Conservation (phyloP, 2,797 vertebrate species). For the Alca torda region DNA sequence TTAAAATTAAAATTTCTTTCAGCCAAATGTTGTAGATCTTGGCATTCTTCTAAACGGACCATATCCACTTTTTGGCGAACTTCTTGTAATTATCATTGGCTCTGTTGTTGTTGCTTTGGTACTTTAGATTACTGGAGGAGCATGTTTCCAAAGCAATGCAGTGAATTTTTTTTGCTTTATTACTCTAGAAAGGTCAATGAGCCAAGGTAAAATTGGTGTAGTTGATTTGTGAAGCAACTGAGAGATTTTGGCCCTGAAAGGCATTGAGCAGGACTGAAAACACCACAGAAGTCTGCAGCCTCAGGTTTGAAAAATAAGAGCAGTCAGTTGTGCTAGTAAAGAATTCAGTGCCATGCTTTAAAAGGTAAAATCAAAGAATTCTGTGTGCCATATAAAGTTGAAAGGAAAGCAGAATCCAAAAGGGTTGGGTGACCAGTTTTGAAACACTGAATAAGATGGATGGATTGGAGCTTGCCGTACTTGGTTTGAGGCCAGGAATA, state of each 20-base stretch:
- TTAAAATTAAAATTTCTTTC: not conserved
- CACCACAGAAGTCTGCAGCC: not conserved
- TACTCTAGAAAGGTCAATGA: not conserved
- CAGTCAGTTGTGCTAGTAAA: slow-evolving; percentile 26
- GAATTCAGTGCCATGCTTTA: slow-evolving; percentile 49
- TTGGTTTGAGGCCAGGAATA: slow-evolving; percentile 81
- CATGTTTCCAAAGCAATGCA: not conserved
- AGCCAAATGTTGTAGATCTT: not conserved
- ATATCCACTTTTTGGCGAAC: not conserved
- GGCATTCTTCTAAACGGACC: not conserved
- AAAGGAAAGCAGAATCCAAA: slow-evolving; percentile 71
- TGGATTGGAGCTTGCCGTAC: slow-evolving; percentile 74
- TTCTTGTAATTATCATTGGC: not conserved
- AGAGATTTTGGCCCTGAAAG: slow-evolving; percentile 12
- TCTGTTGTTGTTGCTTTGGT: not conserved
- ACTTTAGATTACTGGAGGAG: not conserved
- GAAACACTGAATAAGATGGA: slow-evolving; percentile 76
- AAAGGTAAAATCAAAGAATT: slow-evolving; percentile 76
- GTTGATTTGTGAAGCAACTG: slow-evolving; percentile 2
- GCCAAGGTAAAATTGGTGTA: not conserved
- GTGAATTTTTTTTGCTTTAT: not conserved
- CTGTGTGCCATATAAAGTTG: slow-evolving; percentile 77
- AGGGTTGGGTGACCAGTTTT: slow-evolving; percentile 75
- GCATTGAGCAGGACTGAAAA: slow-evolving; percentile 8
- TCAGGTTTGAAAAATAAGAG: slow-evolving; percentile 18